phyloP scores from a whole-genome alignment of 1,140 invertebrate genomes.

The Arctopsyche grandis region DNA sequence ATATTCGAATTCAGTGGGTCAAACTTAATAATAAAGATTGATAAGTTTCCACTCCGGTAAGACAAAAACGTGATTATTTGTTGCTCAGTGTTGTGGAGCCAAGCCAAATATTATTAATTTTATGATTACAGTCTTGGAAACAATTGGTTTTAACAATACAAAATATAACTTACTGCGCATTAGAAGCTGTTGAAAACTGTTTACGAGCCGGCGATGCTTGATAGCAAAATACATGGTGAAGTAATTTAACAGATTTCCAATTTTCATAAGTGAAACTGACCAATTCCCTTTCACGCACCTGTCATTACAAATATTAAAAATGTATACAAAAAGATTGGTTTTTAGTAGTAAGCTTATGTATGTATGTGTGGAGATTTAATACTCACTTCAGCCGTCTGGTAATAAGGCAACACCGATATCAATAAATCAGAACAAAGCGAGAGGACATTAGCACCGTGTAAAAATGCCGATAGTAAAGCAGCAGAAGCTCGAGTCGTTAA shows the following conservation, averaged over 20 bases:
- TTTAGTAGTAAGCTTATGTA: too few species aligned
- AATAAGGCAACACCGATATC: slow-evolving; percentile 79
- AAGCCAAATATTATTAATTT: too few species aligned
- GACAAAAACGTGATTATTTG: too few species aligned
- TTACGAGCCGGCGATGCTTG: slow-evolving; percentile 83
- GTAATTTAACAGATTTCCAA: slow-evolving; percentile 84
- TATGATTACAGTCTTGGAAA: too few species aligned
- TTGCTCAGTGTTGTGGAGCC: too few species aligned
- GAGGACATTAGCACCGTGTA: slow-evolving; percentile 79
- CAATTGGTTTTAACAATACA: too few species aligned
- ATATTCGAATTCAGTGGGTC: too few species aligned
- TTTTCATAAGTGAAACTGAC: slow-evolving; percentile 84
- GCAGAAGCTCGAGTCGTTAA: slow-evolving; percentile 72
- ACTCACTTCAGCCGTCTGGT: slow-evolving; percentile 80
- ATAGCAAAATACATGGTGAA: slow-evolving; percentile 89
- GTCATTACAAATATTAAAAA: slow-evolving; percentile 47
- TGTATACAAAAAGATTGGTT: slow-evolving; percentile 29
- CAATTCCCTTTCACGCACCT: slow-evolving; percentile 82
- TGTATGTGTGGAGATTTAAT: neutral
- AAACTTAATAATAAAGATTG: too few species aligned
- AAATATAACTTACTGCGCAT: slow-evolving; percentile 70
- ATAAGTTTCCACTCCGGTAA: too few species aligned
- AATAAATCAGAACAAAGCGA: slow-evolving; percentile 85
- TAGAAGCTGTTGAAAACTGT: slow-evolving; percentile 78
- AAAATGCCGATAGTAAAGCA: slow-evolving; percentile 77